These are phyloP conservation scores for Escarpia spicata DNA, from an alignment of 2,888 invertebrate genomes.

Conservation along the genomic window DNA sequence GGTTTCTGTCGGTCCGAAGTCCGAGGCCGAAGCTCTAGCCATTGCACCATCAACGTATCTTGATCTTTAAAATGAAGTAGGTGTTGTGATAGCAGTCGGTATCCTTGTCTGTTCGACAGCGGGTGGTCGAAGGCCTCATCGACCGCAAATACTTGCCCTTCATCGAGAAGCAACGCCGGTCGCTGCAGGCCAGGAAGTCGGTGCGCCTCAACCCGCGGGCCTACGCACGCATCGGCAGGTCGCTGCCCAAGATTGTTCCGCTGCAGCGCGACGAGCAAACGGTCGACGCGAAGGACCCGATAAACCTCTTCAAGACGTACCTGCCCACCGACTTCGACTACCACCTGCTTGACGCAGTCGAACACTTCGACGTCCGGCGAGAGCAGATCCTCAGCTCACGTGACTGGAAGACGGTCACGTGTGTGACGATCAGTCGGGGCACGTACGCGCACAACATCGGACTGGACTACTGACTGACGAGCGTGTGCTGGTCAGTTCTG, in stretches of 20 bases:
- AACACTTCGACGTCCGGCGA: neutral
- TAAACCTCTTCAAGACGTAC: neutral
- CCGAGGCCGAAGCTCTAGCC: too few species aligned
- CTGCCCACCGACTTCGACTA: neutral
- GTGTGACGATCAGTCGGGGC: neutral
- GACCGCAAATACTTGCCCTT: neutral
- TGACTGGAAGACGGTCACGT: constrained; percentile 5
- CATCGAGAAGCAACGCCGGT: neutral
- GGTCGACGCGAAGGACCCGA: neutral
- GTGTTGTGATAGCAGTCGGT: neutral
- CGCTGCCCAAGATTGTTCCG: neutral
- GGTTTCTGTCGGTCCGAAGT: too few species aligned
- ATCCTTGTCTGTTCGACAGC: neutral
- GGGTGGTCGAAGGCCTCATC: neutral
- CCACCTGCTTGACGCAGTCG: neutral
- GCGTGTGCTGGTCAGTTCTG: neutral
- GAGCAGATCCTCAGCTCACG: neutral
- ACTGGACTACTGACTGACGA: neutral
- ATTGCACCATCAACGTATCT: too few species aligned
- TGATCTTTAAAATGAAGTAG: too few species aligned
- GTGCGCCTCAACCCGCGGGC: neutral
- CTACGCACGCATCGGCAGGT: neutral
- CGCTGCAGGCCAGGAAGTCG: neutral
- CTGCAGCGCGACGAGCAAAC: neutral
- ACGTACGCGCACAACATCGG: neutral